Evolutionary conservation across 2,797 vertebrate genomes (phyloP).

Genomic region (Masticophis lateralis): DNA sequence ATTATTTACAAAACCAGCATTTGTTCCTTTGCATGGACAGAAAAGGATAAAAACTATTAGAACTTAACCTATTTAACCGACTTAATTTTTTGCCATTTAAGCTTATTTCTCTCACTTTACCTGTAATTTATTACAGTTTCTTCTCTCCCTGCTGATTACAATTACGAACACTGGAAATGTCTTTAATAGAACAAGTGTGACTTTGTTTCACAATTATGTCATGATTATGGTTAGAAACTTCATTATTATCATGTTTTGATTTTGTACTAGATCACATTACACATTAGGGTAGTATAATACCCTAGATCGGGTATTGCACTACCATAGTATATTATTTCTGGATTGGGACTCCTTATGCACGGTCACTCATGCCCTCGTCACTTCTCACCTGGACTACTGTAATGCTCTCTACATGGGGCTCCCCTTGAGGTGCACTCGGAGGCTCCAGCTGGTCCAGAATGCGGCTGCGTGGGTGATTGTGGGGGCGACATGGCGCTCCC

Average conservation of each 20-base stretch:
- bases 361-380: no score
- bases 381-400: no score
- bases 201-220: not conserved
- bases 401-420: no score
- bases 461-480: no score
- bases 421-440: no score
- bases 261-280: not conserved
- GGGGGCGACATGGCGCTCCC: no score
- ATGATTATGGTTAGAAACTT: not conserved
- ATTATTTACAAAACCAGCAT: not conserved
- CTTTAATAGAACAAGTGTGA: not conserved
- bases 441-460: no score
- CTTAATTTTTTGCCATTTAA: not conserved
- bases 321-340: no score
- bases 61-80: not conserved
- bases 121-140: not conserved
- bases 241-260: not conserved
- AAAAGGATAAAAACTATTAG: not conserved
- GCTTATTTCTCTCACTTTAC: not conserved
- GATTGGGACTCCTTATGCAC: no score
- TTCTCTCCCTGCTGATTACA: not conserved
- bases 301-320: no score
- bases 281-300: not conserved
- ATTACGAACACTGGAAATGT: not conserved
- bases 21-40: not conserved